Conservation (phyloP, 1,140 invertebrate species). For the Alviniconcha marisindica region DNA sequence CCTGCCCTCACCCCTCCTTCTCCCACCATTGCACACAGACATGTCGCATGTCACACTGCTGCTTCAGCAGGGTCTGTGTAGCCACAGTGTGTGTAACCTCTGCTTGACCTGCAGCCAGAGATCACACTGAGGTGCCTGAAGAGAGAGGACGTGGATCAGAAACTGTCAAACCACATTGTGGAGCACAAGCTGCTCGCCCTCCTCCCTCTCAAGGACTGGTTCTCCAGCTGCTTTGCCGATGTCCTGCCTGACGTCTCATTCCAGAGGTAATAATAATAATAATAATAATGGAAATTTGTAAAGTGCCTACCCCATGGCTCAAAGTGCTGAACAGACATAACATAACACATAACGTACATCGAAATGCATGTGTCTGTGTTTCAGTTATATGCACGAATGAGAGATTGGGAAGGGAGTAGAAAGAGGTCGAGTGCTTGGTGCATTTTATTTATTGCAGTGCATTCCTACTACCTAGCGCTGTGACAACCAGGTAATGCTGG, state of each 20-base stretch:
- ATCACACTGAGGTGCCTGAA: slow-evolving; percentile 61
- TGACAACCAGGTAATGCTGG: too few relatives aligned
- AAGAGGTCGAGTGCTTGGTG: too few relatives aligned
- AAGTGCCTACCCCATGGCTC: too few relatives aligned
- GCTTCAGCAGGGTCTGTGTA: neutral
- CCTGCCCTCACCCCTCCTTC: neutral
- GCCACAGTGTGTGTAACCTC: neutral
- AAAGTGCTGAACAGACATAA: too few relatives aligned
- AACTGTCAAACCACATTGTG: slow-evolving; percentile 60
- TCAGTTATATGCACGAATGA: too few relatives aligned
- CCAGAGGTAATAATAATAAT: slow-evolving; percentile 86
- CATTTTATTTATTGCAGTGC: too few relatives aligned
- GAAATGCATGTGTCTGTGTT: too few relatives aligned
- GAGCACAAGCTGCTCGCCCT: slow-evolving; percentile 56
- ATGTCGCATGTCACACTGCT: neutral
- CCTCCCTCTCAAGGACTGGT: slow-evolving; percentile 80
- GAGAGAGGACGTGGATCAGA: slow-evolving; percentile 65
- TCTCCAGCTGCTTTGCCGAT: slow-evolving; percentile 87
- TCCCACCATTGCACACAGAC: neutral
- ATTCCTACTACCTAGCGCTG: too few relatives aligned
- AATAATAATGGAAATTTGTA: too few relatives aligned
- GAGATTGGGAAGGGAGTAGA: too few relatives aligned
- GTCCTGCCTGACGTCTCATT: slow-evolving; percentile 86
- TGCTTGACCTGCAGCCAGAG: slow-evolving; percentile 60
- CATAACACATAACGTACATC: too few relatives aligned